Conservation (phyloP, 2,888 invertebrate species). For the Coelopa pilipes region DNA sequence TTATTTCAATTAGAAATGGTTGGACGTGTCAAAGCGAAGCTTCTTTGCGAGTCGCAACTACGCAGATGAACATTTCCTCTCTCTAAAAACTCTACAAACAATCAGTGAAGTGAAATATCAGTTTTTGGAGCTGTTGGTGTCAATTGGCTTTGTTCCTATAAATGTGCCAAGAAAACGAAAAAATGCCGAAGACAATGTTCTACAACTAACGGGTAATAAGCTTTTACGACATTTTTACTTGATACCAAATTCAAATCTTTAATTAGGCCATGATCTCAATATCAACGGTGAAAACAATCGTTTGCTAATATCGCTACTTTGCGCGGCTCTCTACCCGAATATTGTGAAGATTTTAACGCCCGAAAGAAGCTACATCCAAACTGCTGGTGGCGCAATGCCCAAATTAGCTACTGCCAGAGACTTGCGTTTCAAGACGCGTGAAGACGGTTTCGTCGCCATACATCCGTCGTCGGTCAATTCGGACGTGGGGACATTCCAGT, state of each 20-base stretch:
- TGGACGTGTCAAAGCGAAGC: slow-evolving; percentile 75
- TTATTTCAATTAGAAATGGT: slow-evolving; percentile 75
- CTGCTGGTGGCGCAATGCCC: slow-evolving; percentile 79
- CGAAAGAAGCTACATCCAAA: slow-evolving; percentile 79
- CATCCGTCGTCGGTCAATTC: slow-evolving; percentile 85
- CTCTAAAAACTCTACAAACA: slow-evolving; percentile 82
- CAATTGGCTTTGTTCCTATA: slow-evolving; percentile 82
- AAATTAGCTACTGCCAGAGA: slow-evolving; percentile 77
- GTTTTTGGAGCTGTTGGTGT: slow-evolving; percentile 77
- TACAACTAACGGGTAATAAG: slow-evolving; percentile 72
- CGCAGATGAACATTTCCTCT: slow-evolving; percentile 86
- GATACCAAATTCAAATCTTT: not conserved
- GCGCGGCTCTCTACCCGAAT: slow-evolving; percentile 93
- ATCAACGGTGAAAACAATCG: slow-evolving; percentile 79
- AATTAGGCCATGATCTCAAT: slow-evolving; percentile 70
- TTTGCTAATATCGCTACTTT: slow-evolving; percentile 84
- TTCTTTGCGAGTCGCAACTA: slow-evolving; percentile 80
- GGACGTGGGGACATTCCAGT: slow-evolving; percentile 73
- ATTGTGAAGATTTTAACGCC: slow-evolving; percentile 84
- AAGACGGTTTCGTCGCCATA: slow-evolving; percentile 78
- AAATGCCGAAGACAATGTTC: slow-evolving; percentile 71
- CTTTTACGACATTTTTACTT: not conserved
- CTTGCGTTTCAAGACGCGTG: slow-evolving; percentile 78
- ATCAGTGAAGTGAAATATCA: slow-evolving; percentile 89
- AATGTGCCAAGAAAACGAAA: slow-evolving; percentile 70